Base-by-base conservation (phyloP, 1,140 invertebrate species). In the Myzus persicae region DNA sequence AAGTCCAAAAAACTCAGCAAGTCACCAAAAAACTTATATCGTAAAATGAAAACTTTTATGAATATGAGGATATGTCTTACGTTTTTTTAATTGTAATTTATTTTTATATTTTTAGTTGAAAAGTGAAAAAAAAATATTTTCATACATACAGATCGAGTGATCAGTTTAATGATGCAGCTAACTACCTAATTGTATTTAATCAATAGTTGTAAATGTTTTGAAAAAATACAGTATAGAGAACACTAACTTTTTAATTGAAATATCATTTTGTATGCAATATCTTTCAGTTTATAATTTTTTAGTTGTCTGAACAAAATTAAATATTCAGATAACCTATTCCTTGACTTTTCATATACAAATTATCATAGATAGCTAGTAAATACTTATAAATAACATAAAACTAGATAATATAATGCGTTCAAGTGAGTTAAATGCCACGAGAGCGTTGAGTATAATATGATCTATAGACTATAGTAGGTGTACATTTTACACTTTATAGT, bases 11-110 rank as follows among this genome's bases (percentile, higher is more conserved):
- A 38, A 82, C 76, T 82, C 36, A 82, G 36, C 18, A 24, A 81
- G 14, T 31, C n/a, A n/a, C 31, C 59, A 76, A 76, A 76, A n/a
- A n/a, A 76, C 59, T 76, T 76, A 76, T 76, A n/a, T 76, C 14
- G 31, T 76, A 76, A 76, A 36, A 76, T 76, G 14, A 76, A 76
- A 76, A 76, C 59, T n/a, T 76, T 76, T 6, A 76, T n/a, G 59
- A 5, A 14, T 76, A 76, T 76, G n/a, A 76, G 2, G 14, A n/a
- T n/a, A 76, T n/a, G 4, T n/a, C n/a, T 76, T 76, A 76, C n/a
- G 6, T 76, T 76, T 67, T 67, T 76, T 76, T 76, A 76, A n/a
- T 76, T n/a, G n/a, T 76, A 76, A 76, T 76, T 76, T 76, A 67
- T 76, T 36, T 76, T 18, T n/a, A n/a, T 24, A 76, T 18, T 76